Evolutionary conservation across 2,888 invertebrate genomes (phyloP).

Genomic region (Dicycla oo): DNA sequence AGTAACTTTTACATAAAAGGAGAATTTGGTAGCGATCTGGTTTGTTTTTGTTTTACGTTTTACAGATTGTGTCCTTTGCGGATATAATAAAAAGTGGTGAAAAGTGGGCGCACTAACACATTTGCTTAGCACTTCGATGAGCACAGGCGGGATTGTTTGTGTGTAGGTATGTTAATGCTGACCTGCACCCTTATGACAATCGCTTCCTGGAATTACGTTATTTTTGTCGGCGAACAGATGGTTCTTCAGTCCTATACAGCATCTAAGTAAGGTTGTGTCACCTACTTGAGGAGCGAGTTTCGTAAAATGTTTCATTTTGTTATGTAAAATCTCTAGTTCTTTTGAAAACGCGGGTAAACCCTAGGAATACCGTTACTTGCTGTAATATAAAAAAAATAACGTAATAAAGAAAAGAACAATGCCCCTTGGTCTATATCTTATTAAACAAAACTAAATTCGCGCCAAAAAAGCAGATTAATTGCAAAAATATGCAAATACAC

Average conservation of each 20-base stretch:
- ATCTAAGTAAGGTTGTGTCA: neutral
- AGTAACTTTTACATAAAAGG: constrained; percentile 20
- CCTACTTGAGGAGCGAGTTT: neutral
- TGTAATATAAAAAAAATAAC: neutral
- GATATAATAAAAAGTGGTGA: neutral
- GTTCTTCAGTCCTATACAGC: neutral
- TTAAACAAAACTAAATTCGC: constrained; percentile 11
- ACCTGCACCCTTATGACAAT: too few relatives aligned
- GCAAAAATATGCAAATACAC: constrained; percentile 51
- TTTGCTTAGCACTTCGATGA: neutral
- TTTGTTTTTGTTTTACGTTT: neutral
- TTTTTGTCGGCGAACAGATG: neutral
- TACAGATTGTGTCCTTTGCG: too few relatives aligned
- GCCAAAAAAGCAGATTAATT: constrained; percentile 38
- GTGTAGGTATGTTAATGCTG: neutral
- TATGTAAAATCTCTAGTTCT: constrained; percentile 9
- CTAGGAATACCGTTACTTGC: neutral
- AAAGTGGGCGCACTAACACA: too few relatives aligned
- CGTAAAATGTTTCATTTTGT: neutral
- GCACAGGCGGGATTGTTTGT: neutral
- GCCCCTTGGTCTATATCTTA: constrained; percentile 7
- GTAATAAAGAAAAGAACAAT: constrained; percentile 1
- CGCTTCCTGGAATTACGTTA: too few relatives aligned
- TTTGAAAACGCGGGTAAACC: neutral
- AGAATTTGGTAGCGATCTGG: neutral